Evolutionary conservation across 2,888 invertebrate genomes (phyloP).

Genomic region (Lasioglossum vierecki): DNA sequence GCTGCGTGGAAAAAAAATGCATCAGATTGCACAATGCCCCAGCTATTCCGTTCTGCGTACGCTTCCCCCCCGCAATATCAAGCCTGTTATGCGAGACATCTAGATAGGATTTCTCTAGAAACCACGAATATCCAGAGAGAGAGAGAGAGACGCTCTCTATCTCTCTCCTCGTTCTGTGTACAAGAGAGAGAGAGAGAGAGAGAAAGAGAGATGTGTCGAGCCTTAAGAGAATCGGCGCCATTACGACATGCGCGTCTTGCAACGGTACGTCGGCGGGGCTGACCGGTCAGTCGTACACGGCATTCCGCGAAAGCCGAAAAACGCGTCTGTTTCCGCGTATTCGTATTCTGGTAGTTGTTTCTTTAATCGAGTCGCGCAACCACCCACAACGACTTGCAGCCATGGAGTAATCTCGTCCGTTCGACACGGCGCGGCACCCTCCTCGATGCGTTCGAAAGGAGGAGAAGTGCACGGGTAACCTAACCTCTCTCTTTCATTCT

Average conservation of each 20-base stretch:
- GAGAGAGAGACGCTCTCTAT: conserved; percentile 7
- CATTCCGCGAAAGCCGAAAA: conserved; percentile 72
- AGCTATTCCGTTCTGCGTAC: conserved; percentile 64
- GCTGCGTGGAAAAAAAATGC: conserved; percentile 20
- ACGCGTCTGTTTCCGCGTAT: conserved; percentile 40
- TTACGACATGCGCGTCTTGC: conserved; percentile 80
- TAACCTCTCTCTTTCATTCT: conserved; percentile 66
- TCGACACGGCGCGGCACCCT: conserved; percentile 64
- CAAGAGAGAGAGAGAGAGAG: neutral
- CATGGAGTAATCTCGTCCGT: conserved; percentile 66
- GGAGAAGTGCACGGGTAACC: conserved; percentile 68
- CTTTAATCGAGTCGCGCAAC: conserved; percentile 42
- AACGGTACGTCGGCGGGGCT: conserved; percentile 64
- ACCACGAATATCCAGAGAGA: conserved; percentile 31
- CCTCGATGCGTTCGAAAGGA: conserved; percentile 62
- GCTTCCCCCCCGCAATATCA: conserved; percentile 54
- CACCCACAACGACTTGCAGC: conserved; percentile 60
- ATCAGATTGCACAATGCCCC: conserved; percentile 53
- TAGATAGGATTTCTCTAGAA: conserved; percentile 51
- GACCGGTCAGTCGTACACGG: conserved; percentile 72
- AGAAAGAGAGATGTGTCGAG: conserved; percentile 45
- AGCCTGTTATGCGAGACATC: conserved; percentile 29
- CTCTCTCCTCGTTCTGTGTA: conserved; percentile 46
- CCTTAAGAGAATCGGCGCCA: conserved; percentile 75
- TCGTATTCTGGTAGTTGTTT: conserved; percentile 1